Evolutionary conservation across 2,113 vertebrate genomes (phyloP), one percentile per base, ranked within the genome.

Genomic region (Catagonus wagneri): DNA sequence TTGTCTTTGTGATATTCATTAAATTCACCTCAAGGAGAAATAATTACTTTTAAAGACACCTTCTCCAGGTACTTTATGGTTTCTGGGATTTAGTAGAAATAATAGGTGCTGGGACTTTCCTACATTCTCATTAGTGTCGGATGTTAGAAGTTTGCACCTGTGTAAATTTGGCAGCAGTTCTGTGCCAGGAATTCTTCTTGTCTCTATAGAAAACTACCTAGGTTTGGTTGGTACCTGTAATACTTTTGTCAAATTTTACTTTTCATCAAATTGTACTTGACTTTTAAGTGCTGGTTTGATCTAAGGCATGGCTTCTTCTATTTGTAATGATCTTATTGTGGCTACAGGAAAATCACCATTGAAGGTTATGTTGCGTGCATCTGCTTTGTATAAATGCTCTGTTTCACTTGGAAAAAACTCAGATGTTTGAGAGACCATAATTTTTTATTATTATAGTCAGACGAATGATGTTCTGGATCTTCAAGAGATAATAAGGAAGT

Each of bases 351-450:
- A 83, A 50, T 72, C 89, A 63, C 0, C 3, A 39, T 0, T 14
- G 83, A 56, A 83, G 56, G 54, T 83, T 95, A 34, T 32, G 22
- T 32, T 71, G n/a, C 1, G 0, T 78, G 80, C 60, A 66, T 90
- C 90, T 95, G 95, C 94, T 96, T 74, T 95, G 65, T 88, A 85
- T 84, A 94, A 95, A 75, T 81, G 44, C 54, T 81, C 93, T 92
- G 80, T 95, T 97, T 95, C 93, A 63, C 84, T 96, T 88, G 95
- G 93, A 84, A 58, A 74, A 85, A 60, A 32, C 68, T 94, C 90
- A 88, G 25, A 39, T 84, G 56, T 85, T 72, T 20, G 52, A 71
- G 75, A 68, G 66, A 65, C 34, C 72, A 72, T 71, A 78, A 17
- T 44, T 96, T 78, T 90, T 93, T 8, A 93, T 71, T 95, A 68